These are phyloP conservation scores for Ceratotherium simum DNA, from an alignment of 2,113 vertebrate genomes.

Conservation along the genomic window DNA sequence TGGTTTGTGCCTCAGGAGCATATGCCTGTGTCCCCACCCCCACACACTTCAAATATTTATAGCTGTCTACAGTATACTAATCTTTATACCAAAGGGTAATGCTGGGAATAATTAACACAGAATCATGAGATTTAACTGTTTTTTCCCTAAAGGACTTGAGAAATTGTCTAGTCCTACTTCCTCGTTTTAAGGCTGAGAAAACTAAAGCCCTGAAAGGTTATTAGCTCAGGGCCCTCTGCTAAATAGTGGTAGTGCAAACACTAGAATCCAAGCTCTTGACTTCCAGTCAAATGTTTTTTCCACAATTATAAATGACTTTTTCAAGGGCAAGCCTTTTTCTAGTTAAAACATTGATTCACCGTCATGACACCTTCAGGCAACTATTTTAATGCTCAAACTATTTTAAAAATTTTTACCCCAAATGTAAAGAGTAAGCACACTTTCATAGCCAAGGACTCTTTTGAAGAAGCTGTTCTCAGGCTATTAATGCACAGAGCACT, in stretches of 20 bases:
- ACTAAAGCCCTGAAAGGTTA: not conserved
- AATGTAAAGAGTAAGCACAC: not conserved
- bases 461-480: not conserved
- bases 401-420: not conserved
- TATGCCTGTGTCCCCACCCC: not conserved
- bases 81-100: not conserved
- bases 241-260: not conserved
- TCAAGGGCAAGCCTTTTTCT: not conserved
- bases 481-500: not conserved
- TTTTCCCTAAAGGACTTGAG: not conserved
- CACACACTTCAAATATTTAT: not conserved
- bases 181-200: not conserved
- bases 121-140: not conserved
- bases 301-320: slow-evolving; percentile 25
- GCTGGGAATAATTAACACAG: not conserved
- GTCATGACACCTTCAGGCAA: not conserved
- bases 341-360: not conserved
- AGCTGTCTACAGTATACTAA: not conserved
- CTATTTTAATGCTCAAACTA: slow-evolving; percentile 33
- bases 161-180: not conserved
- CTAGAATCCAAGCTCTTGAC: not conserved
- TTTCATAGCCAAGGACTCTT: not conserved
- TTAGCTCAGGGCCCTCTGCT: not conserved
- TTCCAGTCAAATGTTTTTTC: not conserved
- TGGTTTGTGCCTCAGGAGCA: not conserved